Percentiles rank a stretch among this genome's conserved stretches.
Evolutionary conservation across 1,140 invertebrate species (phyloP).

Genomic region (Macrocentrus cingulum): DNA sequence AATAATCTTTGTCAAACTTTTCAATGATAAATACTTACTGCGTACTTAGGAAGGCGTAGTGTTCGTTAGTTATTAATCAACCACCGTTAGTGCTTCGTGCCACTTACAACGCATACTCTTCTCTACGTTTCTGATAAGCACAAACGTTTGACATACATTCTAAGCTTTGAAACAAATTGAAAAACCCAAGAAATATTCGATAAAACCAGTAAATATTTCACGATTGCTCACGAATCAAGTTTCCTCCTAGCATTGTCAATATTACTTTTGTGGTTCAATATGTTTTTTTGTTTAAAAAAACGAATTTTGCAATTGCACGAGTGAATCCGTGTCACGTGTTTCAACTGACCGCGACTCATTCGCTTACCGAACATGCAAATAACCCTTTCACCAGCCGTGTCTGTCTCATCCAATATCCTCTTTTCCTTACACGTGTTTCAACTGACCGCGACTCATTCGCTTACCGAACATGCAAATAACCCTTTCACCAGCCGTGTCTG

Average conservation of each 20-base stretch:
- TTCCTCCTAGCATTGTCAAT: too few relatives aligned
- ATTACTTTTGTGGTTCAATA: too few relatives aligned
- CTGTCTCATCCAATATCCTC: not conserved
- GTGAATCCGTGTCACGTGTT: constrained; percentile 23
- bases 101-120: constrained; percentile 8
- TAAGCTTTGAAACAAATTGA: too few relatives aligned
- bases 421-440: constrained; percentile 2
- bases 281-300: too few relatives aligned
- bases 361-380: constrained; percentile 27
- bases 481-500: constrained; percentile 18
- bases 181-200: too few relatives aligned
- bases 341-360: constrained; percentile 18
- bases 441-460: constrained; percentile 19
- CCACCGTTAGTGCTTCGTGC: constrained; percentile 32
- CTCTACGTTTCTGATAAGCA: not conserved
- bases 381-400: constrained; percentile 21
- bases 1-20: too few relatives aligned
- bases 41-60: constrained; percentile 38
- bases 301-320: not conserved
- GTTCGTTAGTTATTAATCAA: constrained; percentile 25
- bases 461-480: constrained; percentile 28
- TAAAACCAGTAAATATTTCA: too few relatives aligned
- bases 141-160: too few relatives aligned
- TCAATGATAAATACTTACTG: too few relatives aligned
- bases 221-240: too few relatives aligned